Percentiles rank a stretch among this genome's conserved stretches.
Evolutionary conservation across 2,113 vertebrate genomes (phyloP).

Genomic region (Misgurnus anguillicaudatus): DNA sequence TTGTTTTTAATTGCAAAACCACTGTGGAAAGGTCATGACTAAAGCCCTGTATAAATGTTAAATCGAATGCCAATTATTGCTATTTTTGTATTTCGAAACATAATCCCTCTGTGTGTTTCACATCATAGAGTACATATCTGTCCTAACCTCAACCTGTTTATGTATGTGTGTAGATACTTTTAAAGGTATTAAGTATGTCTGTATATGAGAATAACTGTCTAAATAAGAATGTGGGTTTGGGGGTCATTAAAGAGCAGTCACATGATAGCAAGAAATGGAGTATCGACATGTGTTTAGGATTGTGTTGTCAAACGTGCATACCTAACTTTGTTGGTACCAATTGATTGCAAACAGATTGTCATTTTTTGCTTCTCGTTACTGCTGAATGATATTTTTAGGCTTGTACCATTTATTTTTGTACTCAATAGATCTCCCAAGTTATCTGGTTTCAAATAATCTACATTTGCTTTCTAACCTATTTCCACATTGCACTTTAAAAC

Average conservation of each 20-base stretch:
- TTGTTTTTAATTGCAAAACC: background rate
- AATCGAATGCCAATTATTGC: background rate
- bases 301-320: background rate
- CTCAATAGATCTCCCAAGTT: constrained; percentile 41
- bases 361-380: constrained; percentile 10
- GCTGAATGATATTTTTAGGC: constrained; percentile 55
- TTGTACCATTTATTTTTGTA: constrained; percentile 61
- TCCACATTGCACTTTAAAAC: constrained; percentile 51
- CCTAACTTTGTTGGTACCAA: background rate
- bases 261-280: background rate
- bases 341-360: background rate
- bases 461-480: background rate
- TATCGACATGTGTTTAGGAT: background rate
- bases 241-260: background rate
- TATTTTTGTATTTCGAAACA: constrained; percentile 24
- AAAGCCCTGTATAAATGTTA: constrained; percentile 15
- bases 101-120: background rate
- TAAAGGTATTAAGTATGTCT: constrained; percentile 37
- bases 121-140: background rate
- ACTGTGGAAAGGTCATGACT: background rate
- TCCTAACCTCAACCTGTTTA: background rate
- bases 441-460: constrained; percentile 16
- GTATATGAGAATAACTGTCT: constrained; percentile 42
- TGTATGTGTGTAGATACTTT: constrained; percentile 41
- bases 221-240: constrained; percentile 30